Evolutionary conservation across 1,140 invertebrate species (phyloP).

Genomic region (Neoseiulus cucumeris): DNA sequence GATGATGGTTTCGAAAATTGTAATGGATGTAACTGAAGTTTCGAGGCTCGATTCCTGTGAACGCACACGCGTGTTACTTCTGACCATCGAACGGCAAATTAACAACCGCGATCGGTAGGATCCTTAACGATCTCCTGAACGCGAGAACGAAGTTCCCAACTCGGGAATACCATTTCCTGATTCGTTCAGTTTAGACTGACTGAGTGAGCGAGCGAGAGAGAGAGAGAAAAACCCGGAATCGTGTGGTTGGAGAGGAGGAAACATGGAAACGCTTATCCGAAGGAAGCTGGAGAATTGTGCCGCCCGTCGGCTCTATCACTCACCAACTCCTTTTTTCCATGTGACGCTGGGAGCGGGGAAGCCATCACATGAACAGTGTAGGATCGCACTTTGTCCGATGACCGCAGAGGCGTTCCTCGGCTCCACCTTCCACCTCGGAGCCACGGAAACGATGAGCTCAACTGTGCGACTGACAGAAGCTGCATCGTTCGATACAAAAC

Average conservation of each 20-base stretch:
- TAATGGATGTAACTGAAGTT: conserved; percentile 27
- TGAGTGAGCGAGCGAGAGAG: not conserved
- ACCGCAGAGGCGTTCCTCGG: conserved; percentile 31
- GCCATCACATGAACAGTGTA: conserved; percentile 31
- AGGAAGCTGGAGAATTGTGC: too few species aligned
- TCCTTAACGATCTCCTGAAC: too few species aligned
- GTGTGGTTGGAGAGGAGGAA: not conserved
- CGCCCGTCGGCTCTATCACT: too few species aligned
- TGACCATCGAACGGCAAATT: too few species aligned
- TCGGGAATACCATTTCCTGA: too few species aligned
- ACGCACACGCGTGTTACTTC: conserved; percentile 6
- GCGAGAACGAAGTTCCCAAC: too few species aligned
- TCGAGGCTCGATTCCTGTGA: conserved; percentile 21
- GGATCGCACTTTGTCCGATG: conserved; percentile 26
- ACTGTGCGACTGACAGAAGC: conserved; percentile 5
- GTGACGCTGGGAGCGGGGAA: conserved; percentile 29
- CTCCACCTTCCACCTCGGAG: conserved; percentile 35
- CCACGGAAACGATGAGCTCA: conserved; percentile 23
- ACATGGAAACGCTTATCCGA: not conserved
- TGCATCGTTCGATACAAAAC: conserved; percentile 1
- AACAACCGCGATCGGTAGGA: too few species aligned
- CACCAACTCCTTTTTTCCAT: conserved; percentile 26
- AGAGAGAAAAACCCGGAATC: not conserved
- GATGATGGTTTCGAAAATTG: conserved; percentile 15
- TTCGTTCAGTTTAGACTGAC: not conserved